These are phyloP conservation scores for Lycocorax pyrrhopterus DNA, from an alignment of 2,113 vertebrate genomes.

Conservation along the genomic window DNA sequence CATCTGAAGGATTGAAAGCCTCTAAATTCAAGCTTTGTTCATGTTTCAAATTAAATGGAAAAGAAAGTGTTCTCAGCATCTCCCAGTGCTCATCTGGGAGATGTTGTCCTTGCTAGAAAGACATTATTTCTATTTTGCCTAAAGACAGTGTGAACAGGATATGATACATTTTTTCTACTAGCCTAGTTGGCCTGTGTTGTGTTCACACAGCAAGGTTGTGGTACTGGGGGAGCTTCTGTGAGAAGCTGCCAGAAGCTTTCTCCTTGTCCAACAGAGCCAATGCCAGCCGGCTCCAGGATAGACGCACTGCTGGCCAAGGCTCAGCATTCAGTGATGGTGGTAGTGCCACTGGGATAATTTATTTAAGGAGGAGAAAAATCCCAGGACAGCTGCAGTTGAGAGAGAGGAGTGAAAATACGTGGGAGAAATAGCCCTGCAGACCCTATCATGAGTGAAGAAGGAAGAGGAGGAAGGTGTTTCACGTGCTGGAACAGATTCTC, in stretches of 20 bases:
- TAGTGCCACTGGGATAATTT: rapidly evolving
- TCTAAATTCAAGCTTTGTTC: background rate
- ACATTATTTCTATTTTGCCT: background rate
- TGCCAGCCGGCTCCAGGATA: background rate
- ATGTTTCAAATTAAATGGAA: background rate
- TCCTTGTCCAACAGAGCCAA: background rate
- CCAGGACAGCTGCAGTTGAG: background rate
- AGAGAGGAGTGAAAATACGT: background rate
- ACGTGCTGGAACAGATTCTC: background rate
- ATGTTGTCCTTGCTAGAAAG: background rate
- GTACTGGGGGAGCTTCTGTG: background rate
- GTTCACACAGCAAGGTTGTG: background rate
- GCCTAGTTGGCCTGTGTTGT: background rate
- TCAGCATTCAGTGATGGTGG: background rate
- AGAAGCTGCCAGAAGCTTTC: background rate
- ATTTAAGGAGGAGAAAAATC: background rate
- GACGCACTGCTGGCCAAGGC: background rate
- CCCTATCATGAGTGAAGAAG: background rate
- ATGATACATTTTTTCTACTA: background rate
- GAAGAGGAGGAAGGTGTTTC: background rate
- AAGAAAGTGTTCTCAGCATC: background rate
- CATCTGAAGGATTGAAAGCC: background rate
- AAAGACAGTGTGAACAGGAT: background rate
- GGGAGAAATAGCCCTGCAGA: background rate
- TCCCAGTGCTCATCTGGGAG: background rate